Evolutionary conservation across 1,140 invertebrate species (phyloP).

Genomic region (Geopemphigus sp.): DNA sequence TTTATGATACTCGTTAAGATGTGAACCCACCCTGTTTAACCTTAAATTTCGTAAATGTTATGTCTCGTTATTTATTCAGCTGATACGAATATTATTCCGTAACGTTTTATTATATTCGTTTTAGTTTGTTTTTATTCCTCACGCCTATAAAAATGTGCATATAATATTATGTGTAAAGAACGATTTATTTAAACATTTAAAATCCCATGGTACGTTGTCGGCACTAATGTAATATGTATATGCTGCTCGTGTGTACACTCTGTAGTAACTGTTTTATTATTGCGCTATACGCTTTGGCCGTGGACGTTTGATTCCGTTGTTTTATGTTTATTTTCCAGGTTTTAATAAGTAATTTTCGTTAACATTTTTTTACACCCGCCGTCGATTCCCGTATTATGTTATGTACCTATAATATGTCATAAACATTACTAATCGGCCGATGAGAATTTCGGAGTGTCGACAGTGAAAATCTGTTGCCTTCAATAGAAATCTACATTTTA

Average conservation of each 20-base stretch:
- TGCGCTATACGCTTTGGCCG: not conserved
- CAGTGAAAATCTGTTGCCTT: no score
- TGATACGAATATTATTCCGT: not conserved
- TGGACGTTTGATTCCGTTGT: not conserved
- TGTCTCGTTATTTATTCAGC: not conserved
- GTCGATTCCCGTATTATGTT: not conserved
- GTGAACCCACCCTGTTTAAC: not conserved
- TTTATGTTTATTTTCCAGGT: not conserved
- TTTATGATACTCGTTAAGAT: conserved; percentile 10
- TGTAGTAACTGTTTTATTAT: no score
- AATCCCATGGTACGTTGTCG: no score
- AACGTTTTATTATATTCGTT: not conserved
- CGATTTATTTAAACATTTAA: no score
- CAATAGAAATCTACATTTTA: not conserved
- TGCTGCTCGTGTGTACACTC: no score
- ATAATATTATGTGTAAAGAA: no score
- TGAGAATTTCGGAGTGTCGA: not conserved
- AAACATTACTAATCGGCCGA: not conserved
- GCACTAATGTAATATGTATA: no score
- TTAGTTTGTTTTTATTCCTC: not conserved
- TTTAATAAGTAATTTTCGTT: not conserved
- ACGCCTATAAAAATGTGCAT: not conserved
- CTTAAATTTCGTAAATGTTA: not conserved
- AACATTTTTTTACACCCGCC: not conserved
- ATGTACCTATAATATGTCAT: not conserved